phyloP scores from a whole-genome alignment of 30 jellyfish, hydroid and myxozoan genomes.

The Mastigias papua region DNA sequence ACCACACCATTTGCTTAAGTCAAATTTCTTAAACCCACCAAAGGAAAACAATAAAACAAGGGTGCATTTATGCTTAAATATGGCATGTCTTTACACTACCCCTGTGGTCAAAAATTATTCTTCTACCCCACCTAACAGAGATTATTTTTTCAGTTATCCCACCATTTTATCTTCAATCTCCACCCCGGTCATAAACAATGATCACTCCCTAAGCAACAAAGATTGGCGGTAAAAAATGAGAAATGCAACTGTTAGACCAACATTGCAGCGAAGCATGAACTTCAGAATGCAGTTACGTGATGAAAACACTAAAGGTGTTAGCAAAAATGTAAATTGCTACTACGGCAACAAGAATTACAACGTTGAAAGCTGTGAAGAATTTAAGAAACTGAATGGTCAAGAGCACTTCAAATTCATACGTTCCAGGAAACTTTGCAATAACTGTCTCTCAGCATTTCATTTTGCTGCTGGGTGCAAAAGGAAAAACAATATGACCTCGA shows the following conservation, averaged over 20 bases:
- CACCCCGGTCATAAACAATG: no score
- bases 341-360: slow-evolving; percentile 35
- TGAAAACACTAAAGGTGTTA: not conserved
- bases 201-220: no score
- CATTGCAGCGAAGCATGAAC: not conserved
- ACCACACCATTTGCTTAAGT: no score
- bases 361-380: slow-evolving; percentile 45
- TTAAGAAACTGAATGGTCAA: slow-evolving; percentile 18
- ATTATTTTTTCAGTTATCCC: no score
- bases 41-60: no score
- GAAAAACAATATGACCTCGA: slow-evolving; percentile 24
- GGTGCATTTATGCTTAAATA: no score
- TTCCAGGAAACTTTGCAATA: slow-evolving; percentile 44
- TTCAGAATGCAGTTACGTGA: slow-evolving; percentile 13
- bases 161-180: no score
- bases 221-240: not conserved
- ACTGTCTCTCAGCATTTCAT: slow-evolving; percentile 44
- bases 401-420: slow-evolving; percentile 34
- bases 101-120: no score
- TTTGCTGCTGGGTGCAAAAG: slow-evolving; percentile 56
- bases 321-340: slow-evolving; percentile 16
- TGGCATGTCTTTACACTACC: no score
- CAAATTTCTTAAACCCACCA: no score
- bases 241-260: not conserved
- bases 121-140: no score